phyloP scores from a whole-genome alignment of 2,888 invertebrate species.

The Drosophila longiperda region DNA sequence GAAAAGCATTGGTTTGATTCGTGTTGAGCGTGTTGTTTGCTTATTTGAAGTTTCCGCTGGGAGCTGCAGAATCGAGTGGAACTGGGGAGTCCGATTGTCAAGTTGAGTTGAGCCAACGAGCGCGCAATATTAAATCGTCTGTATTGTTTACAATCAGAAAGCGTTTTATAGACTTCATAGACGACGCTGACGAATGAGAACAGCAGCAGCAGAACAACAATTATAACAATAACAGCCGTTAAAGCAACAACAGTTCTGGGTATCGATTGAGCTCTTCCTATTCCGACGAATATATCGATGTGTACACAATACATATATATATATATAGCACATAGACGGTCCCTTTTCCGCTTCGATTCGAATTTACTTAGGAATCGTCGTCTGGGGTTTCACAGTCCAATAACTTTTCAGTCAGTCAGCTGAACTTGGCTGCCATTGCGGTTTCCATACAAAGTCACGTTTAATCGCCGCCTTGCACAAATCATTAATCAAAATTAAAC shows the following conservation, averaged over 20 bases:
- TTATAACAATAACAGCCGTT: conserved; percentile 1
- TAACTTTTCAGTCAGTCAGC: conserved; percentile 28
- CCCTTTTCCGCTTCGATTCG: conserved; percentile 11
- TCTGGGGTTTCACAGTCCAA: conserved; percentile 55
- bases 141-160: conserved; percentile 79
- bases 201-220: conserved; percentile 21
- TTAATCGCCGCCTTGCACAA: conserved; percentile 72
- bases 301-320: not conserved
- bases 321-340: not conserved
- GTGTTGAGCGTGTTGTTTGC: conserved; percentile 66
- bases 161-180: conserved; percentile 77
- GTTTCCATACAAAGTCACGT: conserved; percentile 70
- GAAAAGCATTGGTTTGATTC: conserved; percentile 35
- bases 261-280: conserved; percentile 64
- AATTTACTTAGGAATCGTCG: conserved; percentile 44
- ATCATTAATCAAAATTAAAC: conserved; percentile 81
- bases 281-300: conserved; percentile 46
- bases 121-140: conserved; percentile 79
- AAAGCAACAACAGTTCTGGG: conserved; percentile 15
- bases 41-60: conserved; percentile 64
- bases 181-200: conserved; percentile 44
- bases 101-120: conserved; percentile 55
- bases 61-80: conserved; percentile 44
- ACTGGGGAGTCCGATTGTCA: conserved; percentile 52
- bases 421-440: conserved; percentile 37